Evolutionary conservation across 2,113 vertebrate genomes (phyloP).

Genomic region (Passer montanus): DNA sequence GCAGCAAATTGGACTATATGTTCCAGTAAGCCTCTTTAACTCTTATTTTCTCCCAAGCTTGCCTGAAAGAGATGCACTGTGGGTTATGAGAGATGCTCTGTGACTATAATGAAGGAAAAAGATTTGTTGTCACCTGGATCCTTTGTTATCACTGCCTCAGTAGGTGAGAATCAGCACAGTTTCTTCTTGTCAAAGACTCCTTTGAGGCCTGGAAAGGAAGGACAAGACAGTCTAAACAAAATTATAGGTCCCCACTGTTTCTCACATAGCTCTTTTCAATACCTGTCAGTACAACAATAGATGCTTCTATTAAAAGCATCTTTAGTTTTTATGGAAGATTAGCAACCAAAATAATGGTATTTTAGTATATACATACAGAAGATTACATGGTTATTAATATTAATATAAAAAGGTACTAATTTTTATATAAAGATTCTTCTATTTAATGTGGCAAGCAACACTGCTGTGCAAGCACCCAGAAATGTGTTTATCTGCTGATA

Average conservation of each 20-base stretch:
- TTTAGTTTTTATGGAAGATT: background rate
- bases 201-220: background rate
- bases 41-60: background rate
- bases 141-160: background rate
- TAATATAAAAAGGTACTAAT: background rate
- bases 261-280: background rate
- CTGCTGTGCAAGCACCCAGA: background rate
- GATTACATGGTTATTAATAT: background rate
- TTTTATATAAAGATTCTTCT: background rate
- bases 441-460: background rate
- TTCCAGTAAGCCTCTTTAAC: background rate
- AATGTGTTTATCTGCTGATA: background rate
- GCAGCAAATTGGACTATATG: background rate
- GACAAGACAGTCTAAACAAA: background rate
- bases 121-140: background rate
- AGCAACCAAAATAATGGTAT: background rate
- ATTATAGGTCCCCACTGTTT: background rate
- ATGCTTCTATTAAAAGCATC: background rate
- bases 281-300: background rate
- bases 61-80: background rate
- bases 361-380: background rate
- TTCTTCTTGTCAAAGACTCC: accelerated
- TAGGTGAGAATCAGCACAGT: background rate
- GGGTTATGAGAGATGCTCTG: background rate
- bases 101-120: background rate